Conservation (phyloP, 2,113 vertebrate species). For the Rynchops niger region DNA sequence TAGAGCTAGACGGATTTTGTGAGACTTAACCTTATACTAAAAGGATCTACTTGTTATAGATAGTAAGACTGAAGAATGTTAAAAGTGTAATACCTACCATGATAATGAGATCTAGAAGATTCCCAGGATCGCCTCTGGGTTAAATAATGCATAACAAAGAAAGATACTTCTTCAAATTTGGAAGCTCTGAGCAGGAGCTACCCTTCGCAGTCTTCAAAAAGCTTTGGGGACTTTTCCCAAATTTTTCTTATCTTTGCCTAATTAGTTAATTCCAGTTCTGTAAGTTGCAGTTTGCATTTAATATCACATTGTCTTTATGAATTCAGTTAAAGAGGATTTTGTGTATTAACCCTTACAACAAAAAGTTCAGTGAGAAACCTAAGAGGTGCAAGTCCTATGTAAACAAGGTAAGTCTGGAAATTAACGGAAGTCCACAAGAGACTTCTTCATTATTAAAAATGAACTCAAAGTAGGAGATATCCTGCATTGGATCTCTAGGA, state of each 20-base stretch:
- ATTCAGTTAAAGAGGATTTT: constrained; percentile 54
- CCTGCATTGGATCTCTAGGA: constrained; percentile 24
- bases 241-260: constrained; percentile 54
- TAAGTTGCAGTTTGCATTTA: constrained; percentile 64
- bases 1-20: constrained; percentile 56
- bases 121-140: constrained; percentile 45
- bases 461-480: constrained; percentile 60
- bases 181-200: constrained; percentile 69
- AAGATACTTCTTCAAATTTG: constrained; percentile 60
- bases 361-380: constrained; percentile 64
- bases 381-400: constrained; percentile 72
- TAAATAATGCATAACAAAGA: constrained; percentile 63
- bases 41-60: constrained; percentile 61
- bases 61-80: constrained; percentile 62
- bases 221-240: constrained; percentile 35
- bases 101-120: constrained; percentile 70
- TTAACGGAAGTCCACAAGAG: constrained; percentile 63
- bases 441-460: constrained; percentile 65
- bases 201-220: constrained; percentile 64
- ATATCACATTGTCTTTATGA: constrained; percentile 61
- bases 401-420: constrained; percentile 77
- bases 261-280: constrained; percentile 68
- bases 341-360: constrained; percentile 55
- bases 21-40: constrained; percentile 70
- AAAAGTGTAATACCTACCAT: constrained; percentile 68